Conservation (phyloP, 53 echinoderm and acorn worm genomes). For the Holothuria scabra region DNA sequence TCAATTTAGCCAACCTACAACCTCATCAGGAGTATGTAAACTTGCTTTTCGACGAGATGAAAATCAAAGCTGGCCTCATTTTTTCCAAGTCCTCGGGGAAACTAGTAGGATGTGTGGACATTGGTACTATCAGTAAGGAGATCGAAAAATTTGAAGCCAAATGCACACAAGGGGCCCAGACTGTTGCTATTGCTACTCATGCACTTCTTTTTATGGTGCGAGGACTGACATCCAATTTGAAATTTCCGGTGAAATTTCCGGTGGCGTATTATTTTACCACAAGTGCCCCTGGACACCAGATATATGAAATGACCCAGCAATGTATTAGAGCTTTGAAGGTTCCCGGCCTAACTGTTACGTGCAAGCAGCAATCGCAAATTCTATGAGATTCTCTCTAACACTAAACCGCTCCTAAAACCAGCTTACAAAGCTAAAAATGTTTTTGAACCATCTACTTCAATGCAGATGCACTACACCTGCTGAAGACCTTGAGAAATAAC, state of each 20-base stretch:
- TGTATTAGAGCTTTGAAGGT: background rate
- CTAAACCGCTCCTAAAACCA: background rate
- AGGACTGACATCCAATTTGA: background rate
- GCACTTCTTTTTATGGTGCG: background rate
- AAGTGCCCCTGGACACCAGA: background rate
- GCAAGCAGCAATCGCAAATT: slow-evolving; percentile 37
- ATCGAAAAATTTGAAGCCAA: background rate
- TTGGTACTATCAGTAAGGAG: slow-evolving; percentile 2
- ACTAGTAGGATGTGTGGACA: slow-evolving; percentile 8
- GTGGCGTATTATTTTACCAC: background rate
- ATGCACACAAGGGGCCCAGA: background rate
- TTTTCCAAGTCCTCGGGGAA: background rate
- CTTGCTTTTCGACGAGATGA: slow-evolving; percentile 28
- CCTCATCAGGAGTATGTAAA: slow-evolving; percentile 9
- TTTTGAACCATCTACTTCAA: background rate
- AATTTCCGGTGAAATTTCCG: slow-evolving; percentile 2
- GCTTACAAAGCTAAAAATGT: background rate
- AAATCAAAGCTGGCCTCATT: slow-evolving; percentile 16
- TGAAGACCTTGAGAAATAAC: slow-evolving; percentile 35
- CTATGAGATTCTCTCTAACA: background rate
- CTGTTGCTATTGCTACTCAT: background rate
- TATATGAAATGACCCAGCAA: background rate
- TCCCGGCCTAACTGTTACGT: slow-evolving; percentile 5
- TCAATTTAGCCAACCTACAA: background rate
- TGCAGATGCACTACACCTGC: slow-evolving; percentile 34